These are phyloP conservation scores for Actinia tenebrosa DNA, from an alignment of 64 coral and sea anemone genomes.

Conservation along the genomic window DNA sequence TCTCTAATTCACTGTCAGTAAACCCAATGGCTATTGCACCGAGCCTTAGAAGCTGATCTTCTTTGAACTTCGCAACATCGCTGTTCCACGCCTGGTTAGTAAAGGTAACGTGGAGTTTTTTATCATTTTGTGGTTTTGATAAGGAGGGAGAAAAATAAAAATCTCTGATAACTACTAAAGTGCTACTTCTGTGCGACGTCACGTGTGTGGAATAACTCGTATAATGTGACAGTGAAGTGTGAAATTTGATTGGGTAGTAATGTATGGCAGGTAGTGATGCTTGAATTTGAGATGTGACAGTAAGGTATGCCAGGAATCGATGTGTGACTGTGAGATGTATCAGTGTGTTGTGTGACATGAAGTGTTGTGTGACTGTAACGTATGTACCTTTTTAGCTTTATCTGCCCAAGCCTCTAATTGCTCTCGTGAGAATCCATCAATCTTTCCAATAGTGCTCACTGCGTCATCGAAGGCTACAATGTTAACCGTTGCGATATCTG, in stretches of 20 bases:
- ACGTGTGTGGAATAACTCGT: too few relatives aligned
- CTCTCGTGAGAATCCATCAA: conserved; percentile 32
- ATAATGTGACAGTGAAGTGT: background rate
- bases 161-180: too few relatives aligned
- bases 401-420: conserved; percentile 64
- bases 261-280: background rate
- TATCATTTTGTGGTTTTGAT: too few relatives aligned
- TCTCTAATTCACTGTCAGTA: conserved; percentile 26
- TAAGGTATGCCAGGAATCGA: background rate
- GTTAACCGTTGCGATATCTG: conserved; percentile 29
- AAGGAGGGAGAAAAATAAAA: too few relatives aligned
- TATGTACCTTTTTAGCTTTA: conserved; percentile 24
- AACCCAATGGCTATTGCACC: conserved; percentile 40
- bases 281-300: background rate
- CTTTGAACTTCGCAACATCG: conserved; percentile 31
- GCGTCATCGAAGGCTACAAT: conserved; percentile 35
- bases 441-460: conserved; percentile 35
- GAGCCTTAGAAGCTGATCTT: conserved; percentile 46
- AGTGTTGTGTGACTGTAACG: background rate
- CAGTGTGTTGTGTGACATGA: background rate
- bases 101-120: too few relatives aligned
- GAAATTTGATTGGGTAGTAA: background rate
- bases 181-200: too few relatives aligned
- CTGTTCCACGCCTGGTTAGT: conserved; percentile 42
- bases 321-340: background rate